A percentile compares a stretch with the other conserved stretches of the same genome.
Evolutionary conservation across 2,797 vertebrate species (phyloP).

Genomic region (Oreortyx pictus): DNA sequence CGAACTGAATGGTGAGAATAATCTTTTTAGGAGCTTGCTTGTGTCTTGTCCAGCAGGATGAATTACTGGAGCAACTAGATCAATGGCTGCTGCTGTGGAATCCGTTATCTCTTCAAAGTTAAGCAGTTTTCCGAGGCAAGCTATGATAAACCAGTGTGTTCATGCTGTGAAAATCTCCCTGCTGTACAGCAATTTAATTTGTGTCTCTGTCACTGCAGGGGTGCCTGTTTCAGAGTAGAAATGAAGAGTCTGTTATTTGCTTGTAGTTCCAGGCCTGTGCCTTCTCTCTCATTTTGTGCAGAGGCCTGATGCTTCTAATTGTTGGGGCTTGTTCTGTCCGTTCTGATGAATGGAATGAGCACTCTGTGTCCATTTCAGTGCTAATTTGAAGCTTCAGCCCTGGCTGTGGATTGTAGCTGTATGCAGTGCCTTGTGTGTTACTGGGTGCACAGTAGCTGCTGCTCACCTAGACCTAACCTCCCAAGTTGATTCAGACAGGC

Average conservation of each 20-base stretch:
- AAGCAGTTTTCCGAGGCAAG: neutral
- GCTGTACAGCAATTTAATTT: neutral
- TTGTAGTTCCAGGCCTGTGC: neutral
- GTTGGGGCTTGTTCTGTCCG: neutral
- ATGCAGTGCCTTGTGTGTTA: fast-evolving
- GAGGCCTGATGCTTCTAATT: neutral
- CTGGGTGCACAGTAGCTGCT: neutral
- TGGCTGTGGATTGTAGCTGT: neutral
- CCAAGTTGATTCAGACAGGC: neutral
- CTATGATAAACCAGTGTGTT: fast-evolving
- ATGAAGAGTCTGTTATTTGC: neutral
- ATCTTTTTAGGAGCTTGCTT: neutral
- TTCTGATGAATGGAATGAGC: neutral
- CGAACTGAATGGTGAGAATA: too few relatives aligned
- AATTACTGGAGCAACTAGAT: neutral
- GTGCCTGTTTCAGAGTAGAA: neutral
- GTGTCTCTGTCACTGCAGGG: neutral
- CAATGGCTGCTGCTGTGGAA: neutral
- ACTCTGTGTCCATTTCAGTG: neutral
- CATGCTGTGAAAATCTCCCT: neutral
- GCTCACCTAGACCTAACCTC: neutral
- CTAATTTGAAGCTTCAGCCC: neutral
- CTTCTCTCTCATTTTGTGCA: neutral
- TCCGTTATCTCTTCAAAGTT: neutral
- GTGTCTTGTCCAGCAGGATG: neutral